These are phyloP conservation scores for Heliconius hortense DNA, from an alignment of 2,888 invertebrate genomes.

Conservation along the genomic window DNA sequence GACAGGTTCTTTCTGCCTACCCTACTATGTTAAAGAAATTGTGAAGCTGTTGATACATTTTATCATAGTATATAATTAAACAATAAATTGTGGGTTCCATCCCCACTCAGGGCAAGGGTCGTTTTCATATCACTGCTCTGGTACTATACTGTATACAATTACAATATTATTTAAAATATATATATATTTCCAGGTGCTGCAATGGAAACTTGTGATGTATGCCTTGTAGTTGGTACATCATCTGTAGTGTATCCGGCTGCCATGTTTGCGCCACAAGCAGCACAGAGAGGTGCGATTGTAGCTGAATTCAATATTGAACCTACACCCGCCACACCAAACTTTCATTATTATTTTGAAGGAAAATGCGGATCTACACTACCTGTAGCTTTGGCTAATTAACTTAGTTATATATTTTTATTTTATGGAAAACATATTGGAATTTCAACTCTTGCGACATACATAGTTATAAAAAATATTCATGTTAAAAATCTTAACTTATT, in stretches of 20 bases:
- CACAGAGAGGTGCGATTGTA: conserved; percentile 83
- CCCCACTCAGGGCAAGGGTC: too few species aligned
- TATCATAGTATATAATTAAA: too few species aligned
- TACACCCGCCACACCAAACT: conserved; percentile 68
- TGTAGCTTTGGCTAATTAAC: conserved; percentile 58
- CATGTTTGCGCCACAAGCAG: conserved; percentile 91
- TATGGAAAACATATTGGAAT: neutral
- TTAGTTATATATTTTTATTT: neutral
- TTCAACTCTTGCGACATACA: too few species aligned
- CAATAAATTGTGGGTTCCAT: too few species aligned
- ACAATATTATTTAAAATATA: too few species aligned
- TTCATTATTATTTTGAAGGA: conserved; percentile 75
- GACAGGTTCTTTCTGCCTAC: too few species aligned
- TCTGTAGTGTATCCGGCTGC: conserved; percentile 94
- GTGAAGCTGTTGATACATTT: too few species aligned
- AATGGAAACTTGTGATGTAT: conserved; percentile 87
- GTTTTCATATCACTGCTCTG: too few species aligned
- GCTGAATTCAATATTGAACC: conserved; percentile 78
- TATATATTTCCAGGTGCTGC: conserved; percentile 75
- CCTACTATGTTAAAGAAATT: too few species aligned
- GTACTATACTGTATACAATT: too few species aligned
- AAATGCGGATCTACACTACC: conserved; percentile 72
- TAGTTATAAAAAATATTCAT: too few species aligned
- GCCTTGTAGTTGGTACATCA: conserved; percentile 92
- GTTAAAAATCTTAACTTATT: too few species aligned